Conservation (phyloP, 2,797 vertebrate genomes). For the Pipistrellus kuhlii region DNA sequence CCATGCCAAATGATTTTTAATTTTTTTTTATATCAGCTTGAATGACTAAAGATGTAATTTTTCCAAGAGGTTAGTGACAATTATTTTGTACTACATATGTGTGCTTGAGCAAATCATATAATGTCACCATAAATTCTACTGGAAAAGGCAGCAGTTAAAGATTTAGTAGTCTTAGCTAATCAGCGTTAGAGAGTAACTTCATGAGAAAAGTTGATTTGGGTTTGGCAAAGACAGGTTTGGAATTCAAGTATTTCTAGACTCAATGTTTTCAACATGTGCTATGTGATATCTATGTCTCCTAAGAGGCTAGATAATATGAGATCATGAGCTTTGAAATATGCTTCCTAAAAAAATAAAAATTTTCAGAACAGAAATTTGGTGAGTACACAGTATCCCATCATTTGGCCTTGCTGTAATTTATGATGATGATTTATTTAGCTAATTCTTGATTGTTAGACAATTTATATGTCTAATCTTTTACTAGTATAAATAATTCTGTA, state of each 20-base stretch:
- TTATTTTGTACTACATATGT: neutral
- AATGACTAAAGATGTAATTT: constrained; percentile 46
- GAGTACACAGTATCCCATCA: neutral
- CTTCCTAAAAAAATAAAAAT: neutral
- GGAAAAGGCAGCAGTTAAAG: neutral
- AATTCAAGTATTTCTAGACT: constrained; percentile 46
- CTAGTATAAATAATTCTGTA: constrained; percentile 47
- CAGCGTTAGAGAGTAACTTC: constrained; percentile 39
- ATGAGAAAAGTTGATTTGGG: constrained; percentile 49
- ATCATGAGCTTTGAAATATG: constrained; percentile 36
- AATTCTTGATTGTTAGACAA: neutral
- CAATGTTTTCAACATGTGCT: constrained; percentile 10
- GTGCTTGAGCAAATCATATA: constrained; percentile 9
- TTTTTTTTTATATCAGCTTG: constrained; percentile 38
- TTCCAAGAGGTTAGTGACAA: neutral
- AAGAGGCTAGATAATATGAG: constrained; percentile 41
- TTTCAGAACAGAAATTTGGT: constrained; percentile 41
- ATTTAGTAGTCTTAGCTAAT: constrained; percentile 64
- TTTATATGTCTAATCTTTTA: constrained; percentile 41
- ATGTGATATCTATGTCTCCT: neutral
- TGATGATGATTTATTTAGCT: constrained; percentile 24
- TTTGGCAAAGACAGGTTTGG: constrained; percentile 58
- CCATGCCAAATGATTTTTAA: neutral
- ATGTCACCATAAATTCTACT: neutral
- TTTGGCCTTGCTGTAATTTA: neutral